Percentiles rank a stretch among this genome's conserved stretches.
These are phyloP conservation scores for Ciconia maguari DNA, from an alignment of 2,113 vertebrate species.

Conservation along the genomic window DNA sequence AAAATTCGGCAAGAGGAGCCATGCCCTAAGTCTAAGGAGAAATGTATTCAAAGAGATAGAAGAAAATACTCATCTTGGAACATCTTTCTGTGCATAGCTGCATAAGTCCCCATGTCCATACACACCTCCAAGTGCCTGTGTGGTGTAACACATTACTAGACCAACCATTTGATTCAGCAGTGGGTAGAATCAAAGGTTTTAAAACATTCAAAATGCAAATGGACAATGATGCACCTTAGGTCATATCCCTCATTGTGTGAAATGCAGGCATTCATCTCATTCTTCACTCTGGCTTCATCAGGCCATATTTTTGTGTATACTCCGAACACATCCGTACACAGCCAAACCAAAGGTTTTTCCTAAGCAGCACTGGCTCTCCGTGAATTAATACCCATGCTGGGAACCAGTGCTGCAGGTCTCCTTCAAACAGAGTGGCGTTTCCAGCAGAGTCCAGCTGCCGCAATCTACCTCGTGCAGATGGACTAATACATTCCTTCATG, in stretches of 20 bases:
- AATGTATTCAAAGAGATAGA: background rate
- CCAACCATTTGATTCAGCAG: background rate
- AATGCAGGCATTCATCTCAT: background rate
- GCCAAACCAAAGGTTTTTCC: background rate
- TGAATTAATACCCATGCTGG: background rate
- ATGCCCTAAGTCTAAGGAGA: background rate
- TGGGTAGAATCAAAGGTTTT: background rate
- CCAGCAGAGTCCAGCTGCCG: background rate
- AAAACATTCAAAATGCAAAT: background rate
- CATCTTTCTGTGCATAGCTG: background rate
- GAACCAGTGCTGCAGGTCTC: background rate
- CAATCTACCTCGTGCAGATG: constrained; percentile 4
- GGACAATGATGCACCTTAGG: background rate
- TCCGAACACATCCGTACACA: background rate
- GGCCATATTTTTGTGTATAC: background rate
- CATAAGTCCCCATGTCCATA: background rate
- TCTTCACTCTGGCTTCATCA: background rate
- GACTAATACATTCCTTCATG: constrained; percentile 23
- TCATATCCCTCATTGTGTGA: background rate
- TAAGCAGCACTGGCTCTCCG: background rate
- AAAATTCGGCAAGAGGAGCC: background rate
- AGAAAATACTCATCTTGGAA: background rate
- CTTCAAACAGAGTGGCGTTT: background rate
- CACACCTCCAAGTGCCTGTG: no score
- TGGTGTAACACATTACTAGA: background rate